Evolutionary conservation across 2,113 vertebrate species (phyloP).

Genomic region (Macrotus californicus): DNA sequence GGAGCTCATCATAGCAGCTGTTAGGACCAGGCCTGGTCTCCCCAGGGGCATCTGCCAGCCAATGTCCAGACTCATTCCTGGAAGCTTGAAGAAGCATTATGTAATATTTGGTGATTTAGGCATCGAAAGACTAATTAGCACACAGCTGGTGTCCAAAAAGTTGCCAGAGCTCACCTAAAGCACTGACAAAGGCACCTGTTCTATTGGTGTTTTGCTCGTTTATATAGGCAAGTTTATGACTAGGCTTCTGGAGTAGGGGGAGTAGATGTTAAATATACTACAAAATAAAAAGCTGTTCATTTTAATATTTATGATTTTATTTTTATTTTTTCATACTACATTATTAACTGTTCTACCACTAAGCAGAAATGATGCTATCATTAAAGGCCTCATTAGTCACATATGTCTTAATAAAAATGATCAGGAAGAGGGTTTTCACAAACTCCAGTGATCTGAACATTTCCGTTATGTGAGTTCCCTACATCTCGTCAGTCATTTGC

Average conservation of each 20-base stretch:
- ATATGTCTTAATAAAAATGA: neutral
- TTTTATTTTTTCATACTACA: neutral
- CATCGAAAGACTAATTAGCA: neutral
- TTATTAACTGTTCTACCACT: neutral
- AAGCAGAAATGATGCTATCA: neutral
- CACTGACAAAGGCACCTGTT: neutral
- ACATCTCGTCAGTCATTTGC: neutral
- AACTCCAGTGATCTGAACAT: neutral
- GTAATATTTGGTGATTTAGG: neutral
- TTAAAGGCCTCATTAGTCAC: neutral
- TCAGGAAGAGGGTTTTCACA: neutral
- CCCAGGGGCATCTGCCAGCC: neutral
- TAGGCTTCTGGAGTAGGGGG: rapidly evolving
- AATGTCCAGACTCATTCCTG: neutral
- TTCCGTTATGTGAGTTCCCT: neutral
- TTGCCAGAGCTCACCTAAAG: neutral
- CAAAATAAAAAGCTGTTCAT: neutral
- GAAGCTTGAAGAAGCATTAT: neutral
- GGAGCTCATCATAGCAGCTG: neutral
- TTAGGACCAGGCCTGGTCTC: neutral
- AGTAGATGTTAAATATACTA: neutral
- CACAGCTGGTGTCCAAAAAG: neutral
- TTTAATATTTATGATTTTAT: neutral
- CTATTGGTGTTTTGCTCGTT: neutral
- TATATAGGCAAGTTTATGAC: neutral